Conservation (phyloP, 2,797 vertebrate genomes). For the Acanthurus leucopareius region DNA sequence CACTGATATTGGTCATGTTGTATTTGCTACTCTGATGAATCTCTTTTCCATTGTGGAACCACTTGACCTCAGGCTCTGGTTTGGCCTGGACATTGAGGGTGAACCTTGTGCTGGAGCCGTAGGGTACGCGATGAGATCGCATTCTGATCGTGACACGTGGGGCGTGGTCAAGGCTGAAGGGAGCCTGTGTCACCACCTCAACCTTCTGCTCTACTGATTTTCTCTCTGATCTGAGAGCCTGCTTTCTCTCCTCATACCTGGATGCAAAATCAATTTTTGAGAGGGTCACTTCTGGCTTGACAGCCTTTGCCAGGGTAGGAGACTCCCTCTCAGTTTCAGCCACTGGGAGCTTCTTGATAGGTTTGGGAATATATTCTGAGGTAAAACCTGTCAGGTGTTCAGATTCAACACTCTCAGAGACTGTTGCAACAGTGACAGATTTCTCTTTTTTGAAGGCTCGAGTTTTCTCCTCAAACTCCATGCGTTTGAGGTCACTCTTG, state of each 20-base stretch:
- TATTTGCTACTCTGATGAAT: slow-evolving; percentile 92
- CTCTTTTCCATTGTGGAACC: slow-evolving; percentile 95
- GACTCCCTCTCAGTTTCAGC: slow-evolving; percentile 81
- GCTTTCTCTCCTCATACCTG: slow-evolving; percentile 96
- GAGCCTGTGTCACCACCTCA: slow-evolving; percentile 92
- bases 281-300: slow-evolving; percentile 85
- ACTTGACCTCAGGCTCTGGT: slow-evolving; percentile 92
- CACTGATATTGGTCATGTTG: slow-evolving; percentile 91
- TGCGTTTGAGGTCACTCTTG: slow-evolving; percentile 91
- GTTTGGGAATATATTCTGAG: slow-evolving; percentile 90
- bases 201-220: slow-evolving; percentile 83
- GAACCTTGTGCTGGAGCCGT: slow-evolving; percentile 92
- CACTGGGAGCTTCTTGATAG: slow-evolving; percentile 87
- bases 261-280: slow-evolving; percentile 94
- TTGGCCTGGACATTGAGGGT: slow-evolving; percentile 95
- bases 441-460: slow-evolving; percentile 87
- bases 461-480: slow-evolving; percentile 93
- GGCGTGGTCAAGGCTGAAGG: slow-evolving; percentile 94
- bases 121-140: slow-evolving; percentile 94
- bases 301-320: slow-evolving; percentile 84
- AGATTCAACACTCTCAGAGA: slow-evolving; percentile 85
- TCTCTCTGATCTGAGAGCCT: slow-evolving; percentile 92
- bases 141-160: slow-evolving; percentile 96
- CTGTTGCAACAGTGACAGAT: slow-evolving; percentile 81
- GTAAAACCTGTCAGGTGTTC: slow-evolving; percentile 83